Percentiles rank a stretch among this genome's conserved stretches.
These are phyloP conservation scores for Heliconius ethilla DNA, from an alignment of 2,888 invertebrate genomes.

Conservation along the genomic window DNA sequence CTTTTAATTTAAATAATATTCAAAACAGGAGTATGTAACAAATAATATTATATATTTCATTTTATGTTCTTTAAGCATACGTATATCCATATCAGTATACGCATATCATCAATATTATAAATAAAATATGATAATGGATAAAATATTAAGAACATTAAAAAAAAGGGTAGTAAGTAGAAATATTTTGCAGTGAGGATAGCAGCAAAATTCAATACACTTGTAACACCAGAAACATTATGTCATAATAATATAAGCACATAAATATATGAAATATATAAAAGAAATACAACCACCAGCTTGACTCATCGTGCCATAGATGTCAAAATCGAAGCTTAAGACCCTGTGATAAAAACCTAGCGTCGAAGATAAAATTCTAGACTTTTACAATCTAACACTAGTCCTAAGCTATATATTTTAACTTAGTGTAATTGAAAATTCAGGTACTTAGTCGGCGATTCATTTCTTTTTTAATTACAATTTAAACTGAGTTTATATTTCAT, in stretches of 20 bases:
- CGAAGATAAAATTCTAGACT: slow-evolving; percentile 73
- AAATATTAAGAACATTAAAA: neutral
- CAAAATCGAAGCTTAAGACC: slow-evolving; percentile 62
- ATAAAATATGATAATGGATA: neutral
- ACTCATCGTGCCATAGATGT: slow-evolving; percentile 48
- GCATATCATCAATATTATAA: neutral
- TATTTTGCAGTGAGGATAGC: slow-evolving; percentile 53
- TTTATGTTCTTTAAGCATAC: neutral
- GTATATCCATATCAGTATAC: no score
- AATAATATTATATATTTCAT: slow-evolving; percentile 8
- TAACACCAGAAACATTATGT: slow-evolving; percentile 29
- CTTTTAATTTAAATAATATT: neutral
- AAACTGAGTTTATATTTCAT: slow-evolving; percentile 58
- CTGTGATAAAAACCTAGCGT: slow-evolving; percentile 76
- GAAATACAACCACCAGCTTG: slow-evolving; percentile 46
- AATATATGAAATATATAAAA: slow-evolving; percentile 36
- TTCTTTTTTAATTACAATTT: slow-evolving; percentile 50
- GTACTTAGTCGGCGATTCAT: slow-evolving; percentile 77
- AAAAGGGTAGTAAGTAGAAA: neutral
- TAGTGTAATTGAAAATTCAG: slow-evolving; percentile 80
- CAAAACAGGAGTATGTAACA: slow-evolving; percentile 7
- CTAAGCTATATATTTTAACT: slow-evolving; percentile 64
- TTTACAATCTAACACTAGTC: slow-evolving; percentile 71
- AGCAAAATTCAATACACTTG: slow-evolving; percentile 61
- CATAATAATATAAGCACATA: slow-evolving; percentile 42